Percentiles rank a stretch among this genome's conserved stretches.
phyloP scores from a whole-genome alignment of 2,888 invertebrate species.

The Clunio marinus region DNA sequence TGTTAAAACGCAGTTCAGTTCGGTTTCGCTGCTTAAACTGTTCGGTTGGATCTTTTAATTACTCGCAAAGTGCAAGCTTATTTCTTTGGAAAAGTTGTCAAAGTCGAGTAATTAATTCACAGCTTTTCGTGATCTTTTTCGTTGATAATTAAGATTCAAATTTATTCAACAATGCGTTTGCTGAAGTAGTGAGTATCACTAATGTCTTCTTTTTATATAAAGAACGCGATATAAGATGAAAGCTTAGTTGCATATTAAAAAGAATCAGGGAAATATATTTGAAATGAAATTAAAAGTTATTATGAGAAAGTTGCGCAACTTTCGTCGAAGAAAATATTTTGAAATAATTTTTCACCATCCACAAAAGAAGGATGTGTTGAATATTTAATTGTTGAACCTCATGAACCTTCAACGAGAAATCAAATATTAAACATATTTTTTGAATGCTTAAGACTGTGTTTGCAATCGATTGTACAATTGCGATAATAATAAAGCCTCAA shows the following conservation, averaged over 20 bases:
- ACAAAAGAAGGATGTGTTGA: too few species aligned
- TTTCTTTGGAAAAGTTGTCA: background rate
- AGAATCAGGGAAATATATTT: background rate
- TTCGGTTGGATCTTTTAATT: slow-evolving; percentile 14
- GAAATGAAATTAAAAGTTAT: background rate
- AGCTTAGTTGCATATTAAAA: background rate
- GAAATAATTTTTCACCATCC: too few species aligned
- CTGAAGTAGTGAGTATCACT: slow-evolving; percentile 23
- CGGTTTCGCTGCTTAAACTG: slow-evolving; percentile 24
- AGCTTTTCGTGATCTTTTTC: too few species aligned
- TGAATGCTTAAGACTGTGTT: background rate
- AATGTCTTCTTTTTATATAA: background rate
- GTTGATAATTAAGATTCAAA: background rate
- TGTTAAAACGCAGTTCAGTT: slow-evolving; percentile 17
- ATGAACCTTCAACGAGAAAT: too few species aligned
- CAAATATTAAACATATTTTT: too few species aligned
- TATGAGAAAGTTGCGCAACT: slow-evolving; percentile 10
- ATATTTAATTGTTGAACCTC: too few species aligned
- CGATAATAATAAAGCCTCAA: too few species aligned
- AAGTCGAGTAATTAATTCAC: background rate
- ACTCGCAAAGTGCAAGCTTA: too few species aligned
- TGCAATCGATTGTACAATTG: too few species aligned
- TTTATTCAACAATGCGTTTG: slow-evolving; percentile 14
- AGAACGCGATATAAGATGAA: background rate
- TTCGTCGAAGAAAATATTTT: too few species aligned